These are phyloP conservation scores for Phaethornis superciliosus DNA, from an alignment of 2,113 vertebrate species.

Conservation along the genomic window DNA sequence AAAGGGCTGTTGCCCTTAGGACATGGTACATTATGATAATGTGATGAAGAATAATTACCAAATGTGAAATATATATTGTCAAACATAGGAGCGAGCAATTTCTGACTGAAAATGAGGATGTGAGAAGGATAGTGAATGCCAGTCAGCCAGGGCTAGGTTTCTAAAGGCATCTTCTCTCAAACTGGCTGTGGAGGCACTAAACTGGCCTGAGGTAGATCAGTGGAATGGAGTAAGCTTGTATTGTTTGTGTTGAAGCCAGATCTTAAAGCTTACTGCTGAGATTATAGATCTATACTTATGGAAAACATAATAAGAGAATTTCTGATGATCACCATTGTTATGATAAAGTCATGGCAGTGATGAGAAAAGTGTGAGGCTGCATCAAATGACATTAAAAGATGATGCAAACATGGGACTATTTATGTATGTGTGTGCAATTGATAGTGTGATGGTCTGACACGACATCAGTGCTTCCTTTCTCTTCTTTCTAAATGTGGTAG, in stretches of 20 bases:
- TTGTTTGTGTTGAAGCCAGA: not conserved
- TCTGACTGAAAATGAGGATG: slow-evolving; percentile 40
- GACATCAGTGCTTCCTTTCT: not conserved
- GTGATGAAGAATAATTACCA: slow-evolving; percentile 69
- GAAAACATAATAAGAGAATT: not conserved
- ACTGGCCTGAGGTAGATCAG: not conserved
- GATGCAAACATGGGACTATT: not conserved
- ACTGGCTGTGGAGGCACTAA: not conserved
- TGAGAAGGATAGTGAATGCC: slow-evolving; percentile 9
- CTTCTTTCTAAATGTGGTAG: not conserved
- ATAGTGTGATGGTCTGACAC: not conserved
- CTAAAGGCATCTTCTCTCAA: not conserved
- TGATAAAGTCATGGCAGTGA: not conserved
- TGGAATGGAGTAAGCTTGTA: not conserved
- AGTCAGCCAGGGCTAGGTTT: not conserved
- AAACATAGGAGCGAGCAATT: slow-evolving; percentile 34
- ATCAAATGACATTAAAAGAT: not conserved
- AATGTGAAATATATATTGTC: slow-evolving; percentile 65
- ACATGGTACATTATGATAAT: slow-evolving; percentile 66
- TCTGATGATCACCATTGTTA: not conserved
- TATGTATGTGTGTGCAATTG: not conserved
- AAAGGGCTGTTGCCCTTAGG: slow-evolving; percentile 64
- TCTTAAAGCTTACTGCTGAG: not conserved
- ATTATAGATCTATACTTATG: not conserved
- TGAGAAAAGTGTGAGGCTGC: not conserved